These are phyloP conservation scores for Isaurus tuberculatus DNA, from an alignment of 92 coral and sea anemone genomes.

Conservation along the genomic window DNA sequence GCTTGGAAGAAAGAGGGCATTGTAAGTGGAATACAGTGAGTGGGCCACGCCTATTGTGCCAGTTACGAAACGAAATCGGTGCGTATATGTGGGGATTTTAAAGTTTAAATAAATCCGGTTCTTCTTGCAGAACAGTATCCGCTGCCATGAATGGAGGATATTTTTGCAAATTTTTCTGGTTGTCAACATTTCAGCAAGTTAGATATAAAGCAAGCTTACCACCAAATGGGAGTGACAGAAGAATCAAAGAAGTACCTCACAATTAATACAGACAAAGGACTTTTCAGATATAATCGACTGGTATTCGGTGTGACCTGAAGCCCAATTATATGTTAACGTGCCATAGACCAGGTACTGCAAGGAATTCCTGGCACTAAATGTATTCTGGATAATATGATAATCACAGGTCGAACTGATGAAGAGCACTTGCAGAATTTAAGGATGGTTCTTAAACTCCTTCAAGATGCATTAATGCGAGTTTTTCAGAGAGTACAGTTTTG, in stretches of 20 bases:
- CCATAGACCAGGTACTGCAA: conserved; percentile 66
- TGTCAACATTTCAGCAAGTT: not conserved
- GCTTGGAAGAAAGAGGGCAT: conserved; percentile 35
- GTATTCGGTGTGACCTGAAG: too few species aligned
- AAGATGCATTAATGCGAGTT: conserved; percentile 61
- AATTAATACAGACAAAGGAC: conserved; percentile 72
- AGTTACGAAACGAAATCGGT: conserved; percentile 49
- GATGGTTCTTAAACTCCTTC: conserved; percentile 54
- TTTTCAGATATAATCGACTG: conserved; percentile 62
- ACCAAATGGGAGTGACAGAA: conserved; percentile 48
- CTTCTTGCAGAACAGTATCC: conserved; percentile 67
- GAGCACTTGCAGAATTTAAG: conserved; percentile 61
- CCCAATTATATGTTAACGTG: conserved; percentile 69
- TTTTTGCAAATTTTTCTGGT: conserved; percentile 51
- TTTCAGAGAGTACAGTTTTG: too few species aligned
- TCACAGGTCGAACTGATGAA: conserved; percentile 56
- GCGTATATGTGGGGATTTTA: conserved; percentile 66
- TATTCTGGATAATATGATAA: too few species aligned
- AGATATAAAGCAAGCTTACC: not conserved
- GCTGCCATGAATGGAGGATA: conserved; percentile 59
- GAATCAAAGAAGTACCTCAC: conserved; percentile 62
- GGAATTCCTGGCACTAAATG: conserved; percentile 13
- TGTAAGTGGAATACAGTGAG: conserved; percentile 61
- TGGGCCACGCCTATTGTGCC: conserved; percentile 41
- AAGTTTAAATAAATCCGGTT: conserved; percentile 57